Evolutionary conservation across 2,113 vertebrate genomes (phyloP).

Genomic region (Osmerus eperlanus): DNA sequence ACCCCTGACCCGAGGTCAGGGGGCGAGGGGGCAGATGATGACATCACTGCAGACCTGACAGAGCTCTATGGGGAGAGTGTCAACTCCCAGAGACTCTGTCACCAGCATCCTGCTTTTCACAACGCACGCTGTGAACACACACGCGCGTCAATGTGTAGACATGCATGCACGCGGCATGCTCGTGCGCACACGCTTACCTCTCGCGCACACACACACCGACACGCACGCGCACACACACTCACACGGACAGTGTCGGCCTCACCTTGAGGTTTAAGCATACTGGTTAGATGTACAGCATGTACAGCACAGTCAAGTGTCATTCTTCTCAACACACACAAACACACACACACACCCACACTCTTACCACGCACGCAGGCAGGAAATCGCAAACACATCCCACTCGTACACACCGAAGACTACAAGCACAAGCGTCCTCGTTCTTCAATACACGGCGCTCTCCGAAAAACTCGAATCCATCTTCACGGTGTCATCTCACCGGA

Average conservation of each 20-base stretch:
- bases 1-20: background rate
- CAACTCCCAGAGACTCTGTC: background rate
- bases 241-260: background rate
- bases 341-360: background rate
- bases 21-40: background rate
- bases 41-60: background rate
- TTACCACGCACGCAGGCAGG: background rate
- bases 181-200: background rate
- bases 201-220: background rate
- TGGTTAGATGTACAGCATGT: no score
- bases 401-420: no score
- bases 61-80: background rate
- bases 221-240: background rate
- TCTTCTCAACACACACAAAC: background rate
- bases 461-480: background rate
- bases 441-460: no score
- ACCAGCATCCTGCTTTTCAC: no score
- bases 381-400: background rate
- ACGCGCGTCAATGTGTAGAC: background rate
- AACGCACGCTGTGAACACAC: background rate
- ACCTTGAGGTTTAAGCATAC: no score
- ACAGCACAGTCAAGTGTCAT: no score
- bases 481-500: background rate
- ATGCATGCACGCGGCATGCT: conserved; percentile 7
- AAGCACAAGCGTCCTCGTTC: no score